Evolutionary conservation across 2,888 invertebrate species (phyloP).

Genomic region (Trimorus sp.): DNA sequence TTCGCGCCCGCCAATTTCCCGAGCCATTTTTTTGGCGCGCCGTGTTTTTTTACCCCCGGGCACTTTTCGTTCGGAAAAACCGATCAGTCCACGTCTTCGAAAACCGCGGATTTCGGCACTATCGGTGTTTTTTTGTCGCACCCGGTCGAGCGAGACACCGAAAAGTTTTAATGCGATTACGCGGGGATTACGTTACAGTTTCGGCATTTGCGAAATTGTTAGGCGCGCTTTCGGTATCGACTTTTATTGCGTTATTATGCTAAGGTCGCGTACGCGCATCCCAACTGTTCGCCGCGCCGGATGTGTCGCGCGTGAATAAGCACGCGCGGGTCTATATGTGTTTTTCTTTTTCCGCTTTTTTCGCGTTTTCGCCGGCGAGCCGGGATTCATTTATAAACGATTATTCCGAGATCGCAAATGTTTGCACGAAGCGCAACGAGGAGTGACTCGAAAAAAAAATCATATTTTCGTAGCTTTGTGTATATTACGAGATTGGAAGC

Average conservation of each 20-base stretch:
- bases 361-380: constrained; percentile 20
- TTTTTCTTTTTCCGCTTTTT: constrained; percentile 17
- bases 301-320: too few species aligned
- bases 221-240: constrained; percentile 34
- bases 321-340: background rate
- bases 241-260: constrained; percentile 40
- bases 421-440: constrained; percentile 49
- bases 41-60: too few species aligned
- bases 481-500: constrained; percentile 54
- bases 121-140: constrained; percentile 45
- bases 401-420: constrained; percentile 36
- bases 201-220: constrained; percentile 56
- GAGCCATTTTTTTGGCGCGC: too few species aligned
- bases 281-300: too few species aligned
- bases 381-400: constrained; percentile 48
- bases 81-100: constrained; percentile 6
- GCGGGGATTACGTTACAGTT: constrained; percentile 48
- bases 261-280: constrained; percentile 26
- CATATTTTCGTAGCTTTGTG: constrained; percentile 54
- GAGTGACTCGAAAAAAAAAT: constrained; percentile 54
- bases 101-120: constrained; percentile 37
- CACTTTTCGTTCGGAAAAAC: too few species aligned
- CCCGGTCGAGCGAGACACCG: constrained; percentile 29
- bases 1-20: too few species aligned
- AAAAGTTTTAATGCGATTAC: constrained; percentile 57